phyloP scores from a whole-genome alignment of 2,797 vertebrate species.

The Chiloscyllium punctatum region DNA sequence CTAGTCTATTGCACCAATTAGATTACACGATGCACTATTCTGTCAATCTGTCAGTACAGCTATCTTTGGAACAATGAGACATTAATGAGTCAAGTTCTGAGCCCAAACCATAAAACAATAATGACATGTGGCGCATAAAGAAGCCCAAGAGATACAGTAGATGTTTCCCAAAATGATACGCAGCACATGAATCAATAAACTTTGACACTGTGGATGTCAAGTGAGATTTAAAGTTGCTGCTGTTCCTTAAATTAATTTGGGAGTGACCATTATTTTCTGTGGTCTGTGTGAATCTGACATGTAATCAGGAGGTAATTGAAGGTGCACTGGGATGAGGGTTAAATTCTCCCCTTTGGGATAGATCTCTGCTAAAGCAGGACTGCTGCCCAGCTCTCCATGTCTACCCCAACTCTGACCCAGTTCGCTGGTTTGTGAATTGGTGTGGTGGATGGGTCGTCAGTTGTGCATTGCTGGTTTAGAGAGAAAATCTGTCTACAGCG shows the following conservation, averaged over 20 bases:
- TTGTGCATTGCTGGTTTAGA: neutral
- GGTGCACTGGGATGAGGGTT: neutral
- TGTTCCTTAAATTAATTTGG: neutral
- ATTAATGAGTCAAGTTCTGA: neutral
- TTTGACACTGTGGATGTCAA: neutral
- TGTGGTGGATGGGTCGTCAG: neutral
- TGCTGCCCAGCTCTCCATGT: neutral
- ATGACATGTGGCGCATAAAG: neutral
- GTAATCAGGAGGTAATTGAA: neutral
- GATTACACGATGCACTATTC: neutral
- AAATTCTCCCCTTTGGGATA: neutral
- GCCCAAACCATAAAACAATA: neutral
- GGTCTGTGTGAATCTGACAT: neutral
- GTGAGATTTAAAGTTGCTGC: neutral
- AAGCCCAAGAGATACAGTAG: neutral
- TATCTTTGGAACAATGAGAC: neutral
- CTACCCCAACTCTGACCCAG: neutral
- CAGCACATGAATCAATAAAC: neutral
- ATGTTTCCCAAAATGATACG: neutral
- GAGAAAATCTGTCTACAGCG: neutral
- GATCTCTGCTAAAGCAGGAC: neutral
- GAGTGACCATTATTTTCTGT: neutral
- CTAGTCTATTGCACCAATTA: neutral
- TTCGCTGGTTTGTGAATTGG: neutral
- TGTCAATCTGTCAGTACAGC: neutral